Percentiles rank a stretch among this genome's conserved stretches.
Evolutionary conservation across 2,888 invertebrate genomes (phyloP).

Genomic region (Gymnoscelis rufifasciata): DNA sequence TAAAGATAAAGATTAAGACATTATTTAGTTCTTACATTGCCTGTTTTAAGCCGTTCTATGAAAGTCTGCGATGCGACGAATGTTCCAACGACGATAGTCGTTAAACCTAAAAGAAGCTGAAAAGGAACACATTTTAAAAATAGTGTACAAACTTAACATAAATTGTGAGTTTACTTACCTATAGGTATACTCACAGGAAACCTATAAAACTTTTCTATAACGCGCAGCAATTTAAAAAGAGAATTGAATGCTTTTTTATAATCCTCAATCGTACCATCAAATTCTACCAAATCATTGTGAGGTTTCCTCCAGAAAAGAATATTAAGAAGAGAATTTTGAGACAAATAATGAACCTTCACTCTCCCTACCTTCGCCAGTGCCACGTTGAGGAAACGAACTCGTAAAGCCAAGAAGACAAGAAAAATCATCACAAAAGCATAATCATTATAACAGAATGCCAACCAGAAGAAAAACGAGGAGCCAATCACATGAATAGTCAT

Average conservation of each 20-base stretch:
- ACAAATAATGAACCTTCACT: conserved; percentile 44
- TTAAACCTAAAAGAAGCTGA: conserved; percentile 21
- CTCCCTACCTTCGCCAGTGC: conserved; percentile 48
- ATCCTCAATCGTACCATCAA: conserved; percentile 35
- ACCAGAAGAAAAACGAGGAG: conserved; percentile 36
- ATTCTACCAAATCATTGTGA: conserved; percentile 43
- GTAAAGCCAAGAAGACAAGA: conserved; percentile 36
- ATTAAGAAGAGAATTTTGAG: conserved; percentile 44
- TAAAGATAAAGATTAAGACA: not conserved
- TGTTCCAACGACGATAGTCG: conserved; percentile 38
- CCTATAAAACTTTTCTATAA: conserved; percentile 36
- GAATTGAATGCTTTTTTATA: conserved; percentile 40
- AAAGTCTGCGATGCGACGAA: conserved; percentile 46
- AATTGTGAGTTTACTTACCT: not conserved
- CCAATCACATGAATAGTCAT: conserved; percentile 36
- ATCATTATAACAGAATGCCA: conserved; percentile 44
- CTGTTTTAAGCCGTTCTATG: conserved; percentile 38
- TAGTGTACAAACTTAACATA: not conserved
- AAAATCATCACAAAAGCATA: conserved; percentile 36
- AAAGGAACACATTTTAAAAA: not conserved
- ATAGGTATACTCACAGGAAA: conserved; percentile 44
- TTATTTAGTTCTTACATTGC: not conserved
- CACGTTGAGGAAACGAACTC: conserved; percentile 53
- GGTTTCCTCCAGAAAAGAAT: conserved; percentile 46
- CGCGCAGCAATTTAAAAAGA: conserved; percentile 39